phyloP scores from a whole-genome alignment of 1,140 invertebrate species.

The Bombus waltoni region DNA sequence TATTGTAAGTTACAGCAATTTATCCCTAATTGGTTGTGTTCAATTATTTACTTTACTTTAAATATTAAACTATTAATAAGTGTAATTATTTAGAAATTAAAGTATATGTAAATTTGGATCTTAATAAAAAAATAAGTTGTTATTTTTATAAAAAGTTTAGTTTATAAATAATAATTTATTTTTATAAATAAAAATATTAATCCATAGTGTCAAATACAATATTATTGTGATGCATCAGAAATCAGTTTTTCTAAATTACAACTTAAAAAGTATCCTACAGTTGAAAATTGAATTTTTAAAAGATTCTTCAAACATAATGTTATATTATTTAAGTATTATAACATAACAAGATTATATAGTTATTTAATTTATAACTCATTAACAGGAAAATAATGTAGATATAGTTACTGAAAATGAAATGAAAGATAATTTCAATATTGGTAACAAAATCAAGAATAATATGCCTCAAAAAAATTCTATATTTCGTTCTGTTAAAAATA shows the following conservation, averaged over 20 bases:
- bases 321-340: neutral
- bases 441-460: neutral
- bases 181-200: neutral
- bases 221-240: neutral
- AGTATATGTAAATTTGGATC: neutral
- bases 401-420: neutral
- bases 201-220: neutral
- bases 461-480: neutral
- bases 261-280: no score
- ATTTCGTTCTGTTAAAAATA: neutral
- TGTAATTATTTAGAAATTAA: neutral
- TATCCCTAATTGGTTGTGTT: neutral
- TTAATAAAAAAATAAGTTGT: neutral
- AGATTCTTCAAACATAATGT: no score
- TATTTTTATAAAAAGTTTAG: neutral
- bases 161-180: neutral
- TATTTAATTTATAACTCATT: neutral
- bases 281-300: neutral
- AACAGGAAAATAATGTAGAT: neutral
- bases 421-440: neutral
- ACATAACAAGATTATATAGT: neutral
- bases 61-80: neutral
- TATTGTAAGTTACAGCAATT: conserved; percentile 34
- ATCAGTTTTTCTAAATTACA: no score
- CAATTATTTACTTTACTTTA: neutral